These are phyloP conservation scores for Caenorhabditis macrosperma DNA, from an alignment of 2,888 invertebrate species.

Conservation along the genomic window DNA sequence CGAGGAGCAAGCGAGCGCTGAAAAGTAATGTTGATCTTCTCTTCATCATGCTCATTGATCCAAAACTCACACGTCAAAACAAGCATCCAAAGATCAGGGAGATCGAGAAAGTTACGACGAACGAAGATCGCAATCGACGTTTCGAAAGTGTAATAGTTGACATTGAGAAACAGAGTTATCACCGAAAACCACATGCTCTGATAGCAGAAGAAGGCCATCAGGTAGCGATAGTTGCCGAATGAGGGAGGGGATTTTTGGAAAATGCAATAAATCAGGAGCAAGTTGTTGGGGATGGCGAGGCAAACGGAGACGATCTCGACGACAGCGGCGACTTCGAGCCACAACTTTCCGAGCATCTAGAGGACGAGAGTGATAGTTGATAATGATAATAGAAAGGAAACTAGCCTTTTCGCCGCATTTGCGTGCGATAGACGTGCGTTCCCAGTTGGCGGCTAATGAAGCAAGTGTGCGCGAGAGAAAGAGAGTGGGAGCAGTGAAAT, in stretches of 20 bases:
- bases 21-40: too few relatives aligned
- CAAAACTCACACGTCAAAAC: constrained; percentile 28
- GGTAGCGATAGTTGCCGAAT: constrained; percentile 28
- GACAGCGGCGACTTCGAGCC: constrained; percentile 9
- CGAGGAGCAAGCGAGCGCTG: constrained; percentile 31
- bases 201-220: constrained; percentile 40
- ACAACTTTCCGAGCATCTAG: constrained; percentile 27
- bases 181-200: constrained; percentile 32
- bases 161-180: constrained; percentile 24
- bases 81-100: constrained; percentile 17
- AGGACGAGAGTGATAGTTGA: too few relatives aligned
- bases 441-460: too few relatives aligned
- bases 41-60: too few relatives aligned
- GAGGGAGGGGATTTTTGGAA: constrained; percentile 26
- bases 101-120: not conserved
- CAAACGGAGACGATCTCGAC: constrained; percentile 2
- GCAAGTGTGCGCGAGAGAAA: too few relatives aligned
- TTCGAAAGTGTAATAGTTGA: constrained; percentile 30
- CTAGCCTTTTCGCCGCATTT: too few relatives aligned
- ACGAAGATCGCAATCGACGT: constrained; percentile 35
- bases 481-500: too few relatives aligned
- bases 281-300: constrained; percentile 16
- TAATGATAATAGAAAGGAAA: too few relatives aligned
- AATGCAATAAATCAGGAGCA: constrained; percentile 22
- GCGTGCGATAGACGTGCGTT: too few relatives aligned